Evolutionary conservation across 2,113 vertebrate genomes (phyloP), one percentile per base, ranked within the genome.

Genomic region (Hypanus sabinus): DNA sequence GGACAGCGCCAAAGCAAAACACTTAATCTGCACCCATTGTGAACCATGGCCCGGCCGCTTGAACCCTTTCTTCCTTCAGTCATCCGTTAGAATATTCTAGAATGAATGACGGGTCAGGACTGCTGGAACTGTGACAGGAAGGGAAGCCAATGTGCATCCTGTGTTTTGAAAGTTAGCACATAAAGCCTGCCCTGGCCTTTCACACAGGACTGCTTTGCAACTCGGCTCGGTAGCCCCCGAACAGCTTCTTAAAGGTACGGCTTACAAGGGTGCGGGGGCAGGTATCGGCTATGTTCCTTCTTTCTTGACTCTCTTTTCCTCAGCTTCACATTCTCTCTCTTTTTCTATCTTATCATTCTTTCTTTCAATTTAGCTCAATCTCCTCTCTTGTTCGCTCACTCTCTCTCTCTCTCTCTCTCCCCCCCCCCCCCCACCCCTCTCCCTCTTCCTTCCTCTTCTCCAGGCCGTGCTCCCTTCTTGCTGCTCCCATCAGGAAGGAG

Each of bases 91-190:
- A 73, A 75, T 73, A 73, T 75, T 93, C 90, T n/a, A 71, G 68
- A 92, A 46, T 46, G 70, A 27, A 18, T 3, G 68, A 73, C 11
- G 46, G 62, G 22, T 46, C 33, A 27, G 36, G 36, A 24, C 20
- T 5, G 36, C 33, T 36, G 62, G 70, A 62, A 27, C 68, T 46
- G 68, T 30, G 91, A 90, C 91, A 75, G 68, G 65, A 93, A 93
- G 27, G 91, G 46, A 55, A 27, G 36, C 70, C 91, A 93, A 93
- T 73, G 68, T 93, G 91, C 38, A 71, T 71, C 91, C 70, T 93
- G 91, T 46, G 71, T 68, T 91, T 38, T 68, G 71, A 22, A 70
- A 36, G 3, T 2, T 22, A 22, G 5, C n/a, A 36, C 24, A 20
- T 22, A 10, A 46, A 27, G 9, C 90, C 38, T 71, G 68, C 65